These are phyloP conservation scores for Cephus sareptanus DNA, from an alignment of 2,888 invertebrate species.

Conservation along the genomic window DNA sequence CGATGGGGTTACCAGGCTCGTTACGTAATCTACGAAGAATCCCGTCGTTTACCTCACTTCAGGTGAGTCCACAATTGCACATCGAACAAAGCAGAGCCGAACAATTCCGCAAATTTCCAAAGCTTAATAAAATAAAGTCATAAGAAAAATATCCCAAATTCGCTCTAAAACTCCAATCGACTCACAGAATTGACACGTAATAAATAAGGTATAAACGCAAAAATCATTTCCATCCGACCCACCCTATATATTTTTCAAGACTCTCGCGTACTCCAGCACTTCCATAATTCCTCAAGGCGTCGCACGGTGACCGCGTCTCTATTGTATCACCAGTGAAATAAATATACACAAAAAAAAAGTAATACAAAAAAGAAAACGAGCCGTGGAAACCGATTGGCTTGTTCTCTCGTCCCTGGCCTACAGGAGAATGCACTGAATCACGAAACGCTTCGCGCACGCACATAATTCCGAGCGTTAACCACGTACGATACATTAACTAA, in stretches of 20 bases:
- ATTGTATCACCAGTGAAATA: neutral
- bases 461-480: neutral
- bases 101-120: neutral
- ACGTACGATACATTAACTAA: neutral
- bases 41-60: neutral
- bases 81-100: neutral
- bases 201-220: neutral
- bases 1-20: neutral
- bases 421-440: constrained; percentile 36
- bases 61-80: neutral
- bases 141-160: neutral
- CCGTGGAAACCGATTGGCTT: neutral
- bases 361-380: neutral
- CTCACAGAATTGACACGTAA: too few relatives aligned
- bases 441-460: constrained; percentile 23
- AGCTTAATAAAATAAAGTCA: neutral
- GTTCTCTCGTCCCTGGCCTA: constrained; percentile 22
- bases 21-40: neutral
- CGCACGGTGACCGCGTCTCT: neutral
- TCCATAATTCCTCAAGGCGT: neutral
- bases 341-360: neutral
- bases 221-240: neutral
- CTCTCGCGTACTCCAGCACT: neutral
- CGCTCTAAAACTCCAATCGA: neutral
- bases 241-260: neutral